phyloP scores from a whole-genome alignment of 2,113 vertebrate genomes.

The Bombycilla garrulus region DNA sequence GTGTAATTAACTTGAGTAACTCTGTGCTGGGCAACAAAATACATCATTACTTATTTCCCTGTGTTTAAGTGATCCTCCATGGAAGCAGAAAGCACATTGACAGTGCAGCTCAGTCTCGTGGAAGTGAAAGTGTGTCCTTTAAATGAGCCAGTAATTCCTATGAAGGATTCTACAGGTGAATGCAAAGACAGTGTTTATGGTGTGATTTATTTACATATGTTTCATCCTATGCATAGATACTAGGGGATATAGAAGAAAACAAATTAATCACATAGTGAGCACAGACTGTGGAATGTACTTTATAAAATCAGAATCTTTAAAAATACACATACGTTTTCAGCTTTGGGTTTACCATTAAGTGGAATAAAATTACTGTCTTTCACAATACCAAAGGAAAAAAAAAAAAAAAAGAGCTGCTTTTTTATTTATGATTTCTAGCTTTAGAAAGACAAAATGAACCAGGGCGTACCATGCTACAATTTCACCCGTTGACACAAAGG shows the following conservation, averaged over 20 bases:
- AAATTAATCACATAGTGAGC: not conserved
- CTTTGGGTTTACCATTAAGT: not conserved
- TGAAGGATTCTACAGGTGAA: not conserved
- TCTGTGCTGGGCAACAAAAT: not conserved
- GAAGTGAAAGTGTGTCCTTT: not conserved
- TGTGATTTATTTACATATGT: not conserved
- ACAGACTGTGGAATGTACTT: not conserved
- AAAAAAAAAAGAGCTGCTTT: not conserved
- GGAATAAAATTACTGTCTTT: not conserved
- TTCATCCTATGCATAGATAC: not conserved
- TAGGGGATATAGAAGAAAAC: not conserved
- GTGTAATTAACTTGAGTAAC: slow-evolving; percentile 38
- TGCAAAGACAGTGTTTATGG: not conserved
- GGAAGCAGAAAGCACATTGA: not conserved
- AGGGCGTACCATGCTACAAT: slow-evolving; percentile 70
- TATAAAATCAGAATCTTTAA: not conserved
- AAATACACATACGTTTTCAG: not conserved
- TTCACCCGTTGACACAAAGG: slow-evolving; percentile 69
- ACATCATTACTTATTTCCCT: not conserved
- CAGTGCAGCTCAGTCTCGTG: fast-evolving
- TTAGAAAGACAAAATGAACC: slow-evolving; percentile 72
- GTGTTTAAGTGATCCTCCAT: not conserved
- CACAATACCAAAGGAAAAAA: not conserved
- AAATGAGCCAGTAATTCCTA: not conserved
- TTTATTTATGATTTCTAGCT: slow-evolving; percentile 54